These are phyloP conservation scores for Gila robusta DNA, from an alignment of 2,797 vertebrate species.

Conservation along the genomic window DNA sequence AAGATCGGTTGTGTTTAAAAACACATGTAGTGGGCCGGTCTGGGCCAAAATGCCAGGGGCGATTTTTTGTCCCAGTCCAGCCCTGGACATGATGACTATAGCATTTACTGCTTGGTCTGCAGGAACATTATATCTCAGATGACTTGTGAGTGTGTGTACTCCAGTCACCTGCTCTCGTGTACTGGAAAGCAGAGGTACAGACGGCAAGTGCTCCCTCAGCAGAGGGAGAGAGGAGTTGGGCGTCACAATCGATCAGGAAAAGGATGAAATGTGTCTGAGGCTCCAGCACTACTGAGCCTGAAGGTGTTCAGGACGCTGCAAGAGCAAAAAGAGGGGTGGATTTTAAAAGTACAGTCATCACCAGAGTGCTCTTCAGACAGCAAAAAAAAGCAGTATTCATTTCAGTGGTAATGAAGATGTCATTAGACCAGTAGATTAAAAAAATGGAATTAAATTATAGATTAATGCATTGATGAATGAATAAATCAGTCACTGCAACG, in stretches of 20 bases:
- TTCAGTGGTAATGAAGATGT: background rate
- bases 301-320: slow-evolving; percentile 7
- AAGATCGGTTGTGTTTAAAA: no score
- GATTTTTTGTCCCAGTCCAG: no score
- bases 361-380: background rate
- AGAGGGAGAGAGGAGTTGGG: background rate
- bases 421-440: background rate
- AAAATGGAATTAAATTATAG: background rate
- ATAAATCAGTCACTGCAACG: background rate
- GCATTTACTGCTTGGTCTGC: background rate
- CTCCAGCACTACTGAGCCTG: background rate
- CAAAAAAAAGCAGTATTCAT: background rate
- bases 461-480: background rate
- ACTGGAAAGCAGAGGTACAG: slow-evolving; percentile 13
- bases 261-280: background rate
- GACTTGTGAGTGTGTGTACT: background rate
- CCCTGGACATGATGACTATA: no score
- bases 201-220: slow-evolving; percentile 25
- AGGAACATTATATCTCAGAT: slow-evolving; percentile 18
- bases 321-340: background rate
- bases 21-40: no score
- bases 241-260: slow-evolving; percentile 41
- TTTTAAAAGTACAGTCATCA: background rate
- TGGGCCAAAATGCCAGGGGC: no score
- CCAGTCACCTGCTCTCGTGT: slow-evolving; percentile 33